phyloP scores from a whole-genome alignment of 2,888 invertebrate genomes.

The Epinotia ramella region DNA sequence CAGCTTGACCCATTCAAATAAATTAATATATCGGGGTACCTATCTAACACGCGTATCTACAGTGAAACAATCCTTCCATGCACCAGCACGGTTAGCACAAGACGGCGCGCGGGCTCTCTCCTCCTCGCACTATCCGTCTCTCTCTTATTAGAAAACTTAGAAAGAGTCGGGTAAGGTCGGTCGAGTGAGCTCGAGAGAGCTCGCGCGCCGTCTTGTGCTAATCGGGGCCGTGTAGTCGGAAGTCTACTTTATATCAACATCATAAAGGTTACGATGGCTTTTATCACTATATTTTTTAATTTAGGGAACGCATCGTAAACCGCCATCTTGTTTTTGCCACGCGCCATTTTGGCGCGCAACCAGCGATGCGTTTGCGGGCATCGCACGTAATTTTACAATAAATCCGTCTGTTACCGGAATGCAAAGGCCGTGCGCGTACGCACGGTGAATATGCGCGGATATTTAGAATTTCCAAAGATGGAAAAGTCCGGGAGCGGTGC shows the following conservation, averaged over 20 bases:
- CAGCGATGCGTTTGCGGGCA: conserved; percentile 60
- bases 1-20: no score
- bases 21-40: no score
- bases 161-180: no score
- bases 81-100: no score
- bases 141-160: no score
- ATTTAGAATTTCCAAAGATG: conserved; percentile 56
- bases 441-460: conserved; percentile 68
- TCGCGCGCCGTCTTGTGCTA: no score
- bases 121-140: no score
- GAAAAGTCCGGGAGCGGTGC: conserved; percentile 42
- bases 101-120: no score
- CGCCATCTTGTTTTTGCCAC: conserved; percentile 72
- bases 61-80: no score
- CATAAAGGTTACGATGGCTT: not conserved
- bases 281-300: not conserved
- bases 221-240: not conserved
- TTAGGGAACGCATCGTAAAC: conserved; percentile 52
- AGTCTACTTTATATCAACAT: not conserved
- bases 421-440: conserved; percentile 72
- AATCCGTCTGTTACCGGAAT: conserved; percentile 78
- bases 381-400: conserved; percentile 81
- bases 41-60: no score
- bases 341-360: conserved; percentile 53
- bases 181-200: no score